Conservation (phyloP, 2,888 invertebrate genomes). For the Melinaea menophilus region DNA sequence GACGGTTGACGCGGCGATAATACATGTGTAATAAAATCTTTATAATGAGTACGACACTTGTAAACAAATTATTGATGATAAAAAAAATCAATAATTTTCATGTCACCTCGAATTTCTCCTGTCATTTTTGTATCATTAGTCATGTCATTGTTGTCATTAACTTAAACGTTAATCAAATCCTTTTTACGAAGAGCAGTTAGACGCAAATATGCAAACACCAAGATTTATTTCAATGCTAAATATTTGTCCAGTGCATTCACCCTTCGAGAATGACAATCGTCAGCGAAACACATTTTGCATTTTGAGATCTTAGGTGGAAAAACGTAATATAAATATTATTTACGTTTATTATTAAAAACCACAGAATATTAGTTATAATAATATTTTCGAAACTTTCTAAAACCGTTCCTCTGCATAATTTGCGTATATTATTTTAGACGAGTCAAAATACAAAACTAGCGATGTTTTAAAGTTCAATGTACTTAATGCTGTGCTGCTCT, state of each 20-base stretch:
- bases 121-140: not conserved
- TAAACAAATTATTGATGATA: not conserved
- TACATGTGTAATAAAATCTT: not conserved
- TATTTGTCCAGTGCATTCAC: slow-evolving; percentile 66
- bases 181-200: not conserved
- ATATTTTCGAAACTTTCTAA: not conserved
- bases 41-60: not conserved
- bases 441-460: not conserved
- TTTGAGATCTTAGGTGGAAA: slow-evolving; percentile 5
- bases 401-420: not conserved
- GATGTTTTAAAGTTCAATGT: not conserved
- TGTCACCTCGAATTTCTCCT: not conserved
- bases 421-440: not conserved
- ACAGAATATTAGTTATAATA: not conserved
- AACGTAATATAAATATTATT: slow-evolving; percentile 5
- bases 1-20: not conserved
- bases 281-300: slow-evolving; percentile 44
- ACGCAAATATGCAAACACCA: slow-evolving; percentile 35
- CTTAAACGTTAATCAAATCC: slow-evolving; percentile 1
- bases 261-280: slow-evolving; percentile 59
- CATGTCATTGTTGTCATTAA: not conserved
- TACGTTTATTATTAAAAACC: not conserved
- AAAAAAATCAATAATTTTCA: not conserved
- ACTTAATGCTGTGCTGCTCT: slow-evolving; percentile 3
- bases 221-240: slow-evolving; percentile 53